These are phyloP conservation scores for Oxytorus armatus DNA, from an alignment of 2,888 invertebrate species.

Conservation along the genomic window DNA sequence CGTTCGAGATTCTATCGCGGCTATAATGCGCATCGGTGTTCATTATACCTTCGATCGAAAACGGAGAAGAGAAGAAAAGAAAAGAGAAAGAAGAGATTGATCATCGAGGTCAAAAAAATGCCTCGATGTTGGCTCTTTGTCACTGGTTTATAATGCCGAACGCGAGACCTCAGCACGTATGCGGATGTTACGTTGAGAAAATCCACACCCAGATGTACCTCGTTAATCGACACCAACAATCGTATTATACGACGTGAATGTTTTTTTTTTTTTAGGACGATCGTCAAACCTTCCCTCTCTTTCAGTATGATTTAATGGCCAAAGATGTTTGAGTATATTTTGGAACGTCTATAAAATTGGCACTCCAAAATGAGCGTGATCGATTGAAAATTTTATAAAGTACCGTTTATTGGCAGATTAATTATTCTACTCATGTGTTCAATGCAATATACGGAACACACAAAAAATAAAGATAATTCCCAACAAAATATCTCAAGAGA, in stretches of 20 bases:
- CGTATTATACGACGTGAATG: slow-evolving; percentile 23
- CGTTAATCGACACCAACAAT: slow-evolving; percentile 61
- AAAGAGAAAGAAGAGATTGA: neutral
- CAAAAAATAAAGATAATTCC: no score
- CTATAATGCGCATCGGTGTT: neutral
- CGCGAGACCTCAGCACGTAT: slow-evolving; percentile 24
- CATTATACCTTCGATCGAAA: slow-evolving; percentile 33
- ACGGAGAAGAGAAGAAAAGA: slow-evolving; percentile 6
- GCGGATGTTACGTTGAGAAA: slow-evolving; percentile 4
- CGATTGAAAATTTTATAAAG: no score
- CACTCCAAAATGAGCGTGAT: no score
- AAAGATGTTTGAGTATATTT: no score
- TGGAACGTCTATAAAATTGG: no score
- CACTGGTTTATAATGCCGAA: neutral
- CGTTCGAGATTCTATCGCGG: neutral
- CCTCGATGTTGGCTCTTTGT: slow-evolving; percentile 19
- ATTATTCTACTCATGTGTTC: no score
- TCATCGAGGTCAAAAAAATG: neutral
- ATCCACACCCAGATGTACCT: slow-evolving; percentile 46
- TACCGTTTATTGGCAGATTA: no score
- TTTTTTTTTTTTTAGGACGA: slow-evolving; percentile 15
- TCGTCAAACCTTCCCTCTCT: neutral
- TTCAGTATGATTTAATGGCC: neutral
- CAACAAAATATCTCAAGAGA: no score
- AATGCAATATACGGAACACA: no score